A percentile compares a stretch with the other conserved stretches of the same genome.
These are phyloP conservation scores for Calyptomena viridis DNA, from an alignment of 2,113 vertebrate genomes.

Conservation along the genomic window DNA sequence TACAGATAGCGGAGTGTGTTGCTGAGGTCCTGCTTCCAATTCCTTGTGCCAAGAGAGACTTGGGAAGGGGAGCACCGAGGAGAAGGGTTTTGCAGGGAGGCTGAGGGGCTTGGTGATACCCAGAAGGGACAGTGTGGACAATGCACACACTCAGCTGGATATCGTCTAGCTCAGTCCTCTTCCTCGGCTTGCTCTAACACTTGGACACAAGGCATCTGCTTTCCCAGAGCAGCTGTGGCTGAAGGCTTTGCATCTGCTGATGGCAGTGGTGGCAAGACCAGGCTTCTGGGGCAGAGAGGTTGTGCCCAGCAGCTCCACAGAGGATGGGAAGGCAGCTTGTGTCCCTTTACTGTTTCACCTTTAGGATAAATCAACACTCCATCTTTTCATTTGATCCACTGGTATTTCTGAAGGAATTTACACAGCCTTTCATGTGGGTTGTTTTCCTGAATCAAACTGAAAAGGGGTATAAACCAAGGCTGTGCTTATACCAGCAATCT, in stretches of 20 bases:
- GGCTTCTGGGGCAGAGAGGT: neutral
- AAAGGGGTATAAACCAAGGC: neutral
- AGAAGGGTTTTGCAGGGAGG: neutral
- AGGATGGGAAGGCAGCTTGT: neutral
- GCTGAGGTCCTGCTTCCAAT: neutral
- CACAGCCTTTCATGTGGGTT: neutral
- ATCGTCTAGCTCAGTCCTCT: neutral
- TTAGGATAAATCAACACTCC: neutral
- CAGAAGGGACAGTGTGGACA: neutral
- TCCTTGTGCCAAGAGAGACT: neutral
- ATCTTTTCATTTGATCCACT: neutral
- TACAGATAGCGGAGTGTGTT: neutral
- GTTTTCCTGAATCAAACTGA: neutral
- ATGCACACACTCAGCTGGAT: accelerated
- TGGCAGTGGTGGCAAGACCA: neutral
- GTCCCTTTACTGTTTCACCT: neutral
- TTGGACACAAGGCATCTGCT: neutral
- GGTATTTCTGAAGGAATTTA: neutral
- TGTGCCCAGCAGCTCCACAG: neutral
- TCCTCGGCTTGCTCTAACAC: neutral
- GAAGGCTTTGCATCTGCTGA: neutral
- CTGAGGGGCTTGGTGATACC: neutral
- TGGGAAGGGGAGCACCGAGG: accelerated
- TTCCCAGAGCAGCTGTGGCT: neutral
- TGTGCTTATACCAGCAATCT: neutral